Evolutionary conservation across 2,797 vertebrate genomes (phyloP), one percentile per base, ranked within the genome.

Genomic region (Lerista edwardsae): DNA sequence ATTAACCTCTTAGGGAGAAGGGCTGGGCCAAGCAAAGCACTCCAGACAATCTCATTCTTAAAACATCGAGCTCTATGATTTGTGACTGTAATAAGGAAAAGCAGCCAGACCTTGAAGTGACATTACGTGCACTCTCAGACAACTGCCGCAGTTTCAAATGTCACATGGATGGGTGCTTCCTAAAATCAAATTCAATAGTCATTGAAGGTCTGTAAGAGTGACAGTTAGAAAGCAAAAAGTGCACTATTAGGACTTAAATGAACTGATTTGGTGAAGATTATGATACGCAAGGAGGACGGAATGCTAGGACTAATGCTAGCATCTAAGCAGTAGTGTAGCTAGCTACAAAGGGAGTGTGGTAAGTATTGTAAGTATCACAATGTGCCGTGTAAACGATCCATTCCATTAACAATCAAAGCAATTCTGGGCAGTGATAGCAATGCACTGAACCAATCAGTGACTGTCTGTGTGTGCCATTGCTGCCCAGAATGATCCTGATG

Each of bases 1-100:
- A 57, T 51, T 88, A 44, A 15, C 0, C 79, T 91, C 61, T 29
- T 76, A 31, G 84, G 1, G 15, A 27, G 39, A 8, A n/a, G 8
- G 2, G 61, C 67, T 41, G 84, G 59, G 3, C 12, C 47, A 85
- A 51, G 1, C 59, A n/a, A 51, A 85, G 4, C 71, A 75, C 65
- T 72, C 75, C 14, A 36, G 79, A 72, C 76, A 1, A 59, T 34
- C 39, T 1, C 29, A 14, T 79, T 36, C 11, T 83, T 89, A 23
- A 8, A 86, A 77, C 57, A 80, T 72, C 57, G 69, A 76, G 65
- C 36, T 14, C 15, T 78, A 25, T 75, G 74, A 77, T 10, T 86
- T 65, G 10, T 76, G 79, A 86, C 79, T 81, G 25, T 71, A 81
- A 81, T 76, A 81, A 81, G 73, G 79, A 74, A 64, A 86, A 83